Evolutionary conservation across 2,113 vertebrate species (phyloP).

Genomic region (Martes martes): DNA sequence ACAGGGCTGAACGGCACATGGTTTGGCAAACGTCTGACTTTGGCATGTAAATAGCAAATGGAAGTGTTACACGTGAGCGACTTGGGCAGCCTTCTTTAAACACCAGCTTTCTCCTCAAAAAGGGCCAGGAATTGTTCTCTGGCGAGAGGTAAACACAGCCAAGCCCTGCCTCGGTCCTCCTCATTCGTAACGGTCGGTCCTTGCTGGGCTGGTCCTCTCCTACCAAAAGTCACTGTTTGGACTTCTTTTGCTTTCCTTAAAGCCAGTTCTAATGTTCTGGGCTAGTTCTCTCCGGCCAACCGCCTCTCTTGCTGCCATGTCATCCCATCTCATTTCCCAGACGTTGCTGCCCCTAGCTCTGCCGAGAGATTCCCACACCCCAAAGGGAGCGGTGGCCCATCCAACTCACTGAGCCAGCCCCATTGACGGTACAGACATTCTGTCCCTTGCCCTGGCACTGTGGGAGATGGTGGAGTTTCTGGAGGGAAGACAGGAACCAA

Average conservation of each 20-base stretch:
- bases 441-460: not conserved
- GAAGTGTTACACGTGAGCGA: not conserved
- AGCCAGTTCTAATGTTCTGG: not conserved
- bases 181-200: fast-evolving
- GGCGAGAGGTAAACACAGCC: not conserved
- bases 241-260: not conserved
- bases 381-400: not conserved
- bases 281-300: not conserved
- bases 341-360: not conserved
- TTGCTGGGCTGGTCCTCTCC: not conserved
- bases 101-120: not conserved
- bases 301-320: too few relatives aligned
- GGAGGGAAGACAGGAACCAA: not conserved
- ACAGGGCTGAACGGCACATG: not conserved
- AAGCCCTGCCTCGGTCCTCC: not conserved
- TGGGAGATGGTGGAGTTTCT: not conserved
- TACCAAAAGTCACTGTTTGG: not conserved
- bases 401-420: not conserved
- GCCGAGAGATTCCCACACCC: not conserved
- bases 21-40: not conserved
- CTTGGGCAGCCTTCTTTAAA: not conserved
- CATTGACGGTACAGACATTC: not conserved
- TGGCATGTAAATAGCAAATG: not conserved
- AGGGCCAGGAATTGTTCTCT: not conserved
- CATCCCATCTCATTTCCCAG: not conserved